Evolutionary conservation across 2,113 vertebrate species (phyloP).

Genomic region (Hippocampus zosterae): DNA sequence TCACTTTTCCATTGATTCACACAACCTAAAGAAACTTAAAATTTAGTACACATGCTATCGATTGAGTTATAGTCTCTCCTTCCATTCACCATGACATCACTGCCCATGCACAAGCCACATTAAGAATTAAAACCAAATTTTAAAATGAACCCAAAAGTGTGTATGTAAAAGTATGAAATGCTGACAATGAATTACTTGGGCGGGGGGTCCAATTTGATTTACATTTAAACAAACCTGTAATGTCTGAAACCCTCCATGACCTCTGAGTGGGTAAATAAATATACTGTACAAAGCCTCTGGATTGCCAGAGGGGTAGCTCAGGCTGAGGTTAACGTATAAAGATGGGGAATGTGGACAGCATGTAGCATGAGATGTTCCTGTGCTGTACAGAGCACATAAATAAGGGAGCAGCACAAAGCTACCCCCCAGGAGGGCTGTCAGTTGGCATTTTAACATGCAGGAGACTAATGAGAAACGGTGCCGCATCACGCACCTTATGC

Average conservation of each 20-base stretch:
- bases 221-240: constrained; percentile 57
- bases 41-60: no score
- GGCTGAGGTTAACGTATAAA: constrained; percentile 69
- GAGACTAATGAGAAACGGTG: constrained; percentile 68
- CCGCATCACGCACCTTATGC: constrained; percentile 66
- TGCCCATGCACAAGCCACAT: no score
- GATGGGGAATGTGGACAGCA: constrained; percentile 63
- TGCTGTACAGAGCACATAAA: constrained; percentile 61
- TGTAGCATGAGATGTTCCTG: constrained; percentile 60
- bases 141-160: no score
- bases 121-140: background rate
- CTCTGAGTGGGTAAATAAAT: constrained; percentile 61
- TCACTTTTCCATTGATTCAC: no score
- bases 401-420: constrained; percentile 65
- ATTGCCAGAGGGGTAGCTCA: constrained; percentile 62
- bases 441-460: constrained; percentile 62
- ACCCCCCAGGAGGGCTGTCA: constrained; percentile 71
- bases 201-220: constrained; percentile 19
- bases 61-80: no score
- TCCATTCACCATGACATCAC: no score
- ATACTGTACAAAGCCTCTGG: constrained; percentile 49
- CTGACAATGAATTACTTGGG: no score
- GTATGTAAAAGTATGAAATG: no score
- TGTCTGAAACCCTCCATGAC: constrained; percentile 52
- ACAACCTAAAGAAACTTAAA: no score